phyloP scores from a whole-genome alignment of 2,113 vertebrate species.

The Crotalus tigris region DNA sequence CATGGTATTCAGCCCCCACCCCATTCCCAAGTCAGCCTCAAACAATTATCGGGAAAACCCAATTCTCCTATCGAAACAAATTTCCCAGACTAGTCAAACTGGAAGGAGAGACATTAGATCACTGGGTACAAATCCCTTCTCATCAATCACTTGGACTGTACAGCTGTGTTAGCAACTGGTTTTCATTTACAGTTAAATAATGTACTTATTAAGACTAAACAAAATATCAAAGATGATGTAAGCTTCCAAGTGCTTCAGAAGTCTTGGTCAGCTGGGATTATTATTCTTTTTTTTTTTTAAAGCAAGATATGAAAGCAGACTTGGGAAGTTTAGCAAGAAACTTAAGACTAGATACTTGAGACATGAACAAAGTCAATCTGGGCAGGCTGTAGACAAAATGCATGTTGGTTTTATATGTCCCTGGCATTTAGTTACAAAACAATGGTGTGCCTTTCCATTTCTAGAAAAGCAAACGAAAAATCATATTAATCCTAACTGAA shows the following conservation, averaged over 20 bases:
- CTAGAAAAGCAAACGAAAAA: neutral
- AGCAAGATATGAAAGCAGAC: neutral
- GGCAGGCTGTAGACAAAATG: neutral
- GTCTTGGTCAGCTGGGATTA: neutral
- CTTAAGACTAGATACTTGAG: neutral
- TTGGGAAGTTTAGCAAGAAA: neutral
- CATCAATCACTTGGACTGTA: neutral
- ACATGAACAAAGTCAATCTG: neutral
- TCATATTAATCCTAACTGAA: neutral
- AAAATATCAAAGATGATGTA: neutral
- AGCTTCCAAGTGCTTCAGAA: neutral
- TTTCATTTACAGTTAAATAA: neutral
- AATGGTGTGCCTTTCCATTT: neutral
- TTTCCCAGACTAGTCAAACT: neutral
- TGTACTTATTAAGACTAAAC: neutral
- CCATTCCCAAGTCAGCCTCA: neutral
- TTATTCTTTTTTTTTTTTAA: neutral
- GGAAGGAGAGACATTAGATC: neutral
- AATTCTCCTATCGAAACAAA: neutral
- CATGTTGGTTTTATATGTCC: neutral
- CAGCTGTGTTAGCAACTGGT: neutral
- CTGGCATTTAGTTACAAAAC: neutral
- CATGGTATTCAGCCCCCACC: neutral
- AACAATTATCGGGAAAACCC: neutral
- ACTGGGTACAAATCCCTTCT: neutral